Evolutionary conservation across 2,888 invertebrate genomes (phyloP), one percentile per base, ranked within the genome.

Genomic region (Pilophorus perplexus): DNA sequence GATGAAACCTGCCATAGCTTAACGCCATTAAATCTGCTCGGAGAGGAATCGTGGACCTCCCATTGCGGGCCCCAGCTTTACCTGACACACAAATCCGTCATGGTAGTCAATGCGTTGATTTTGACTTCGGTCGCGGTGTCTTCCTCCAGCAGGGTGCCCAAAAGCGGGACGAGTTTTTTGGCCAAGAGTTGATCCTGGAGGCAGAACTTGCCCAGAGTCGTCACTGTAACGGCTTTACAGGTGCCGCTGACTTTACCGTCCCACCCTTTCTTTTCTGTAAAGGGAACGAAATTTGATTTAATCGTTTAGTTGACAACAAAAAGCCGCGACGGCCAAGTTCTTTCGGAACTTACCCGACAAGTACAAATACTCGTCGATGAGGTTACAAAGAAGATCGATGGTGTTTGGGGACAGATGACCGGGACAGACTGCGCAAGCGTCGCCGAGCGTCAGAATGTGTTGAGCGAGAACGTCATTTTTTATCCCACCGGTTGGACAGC

Each of bases 11-110:
- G n/a, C n/a, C n/a, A n/a, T n/a, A n/a, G n/a, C n/a, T n/a, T n/a
- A n/a, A n/a, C n/a, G n/a, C n/a, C n/a, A n/a, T n/a, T n/a, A n/a
- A n/a, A n/a, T n/a, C n/a, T n/a, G n/a, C n/a, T n/a, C n/a, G n/a
- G n/a, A n/a, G n/a, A n/a, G n/a, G n/a, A n/a, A n/a, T n/a, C n/a
- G n/a, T n/a, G n/a, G n/a, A n/a, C n/a, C n/a, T n/a, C n/a, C n/a
- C n/a, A n/a, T n/a, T n/a, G n/a, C n/a, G n/a, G n/a, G n/a, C n/a
- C n/a, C n/a, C n/a, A n/a, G n/a, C n/a, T n/a, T n/a, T n/a, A 81
- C 78, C 84, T 83, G 71, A 83, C 79, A 75, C 87, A 87, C 57
- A 88, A 81, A 76, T 89, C 89, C 0, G 83, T 79, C 69, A 86
- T 79, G 37, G 84, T 82, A 70, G 84, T 81, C 60, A 88, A 81